A percentile compares a stretch with the other conserved stretches of the same genome.
These are phyloP conservation scores for Adrianichthys oophorus DNA, from an alignment of 2,797 vertebrate genomes.

Conservation along the genomic window DNA sequence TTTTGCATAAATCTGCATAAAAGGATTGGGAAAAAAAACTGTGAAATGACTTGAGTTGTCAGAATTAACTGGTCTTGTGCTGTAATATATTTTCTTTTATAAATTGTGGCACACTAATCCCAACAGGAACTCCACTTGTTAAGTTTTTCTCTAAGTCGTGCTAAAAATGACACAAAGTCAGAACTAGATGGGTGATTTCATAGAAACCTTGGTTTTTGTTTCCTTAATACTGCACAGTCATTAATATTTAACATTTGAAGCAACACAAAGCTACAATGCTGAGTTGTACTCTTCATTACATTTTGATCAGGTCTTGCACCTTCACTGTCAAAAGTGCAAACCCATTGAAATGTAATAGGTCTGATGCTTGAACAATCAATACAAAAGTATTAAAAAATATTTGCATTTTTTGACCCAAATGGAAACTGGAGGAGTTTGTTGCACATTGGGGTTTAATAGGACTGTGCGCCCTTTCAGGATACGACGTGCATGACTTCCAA, in stretches of 20 bases:
- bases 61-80: slow-evolving; percentile 32
- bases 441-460: slow-evolving; percentile 43
- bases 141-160: slow-evolving; percentile 14
- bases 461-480: slow-evolving; percentile 50
- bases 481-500: slow-evolving; percentile 15
- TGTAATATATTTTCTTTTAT: slow-evolving; percentile 10
- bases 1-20: slow-evolving; percentile 27
- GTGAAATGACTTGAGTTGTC: slow-evolving; percentile 43
- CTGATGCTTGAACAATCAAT: slow-evolving; percentile 70
- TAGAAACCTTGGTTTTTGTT: slow-evolving; percentile 2
- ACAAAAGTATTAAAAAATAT: slow-evolving; percentile 28
- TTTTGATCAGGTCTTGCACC: slow-evolving; percentile 54
- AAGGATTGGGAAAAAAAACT: slow-evolving; percentile 26
- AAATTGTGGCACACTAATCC: slow-evolving; percentile 18
- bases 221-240: neutral
- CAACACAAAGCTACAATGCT: neutral
- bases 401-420: slow-evolving; percentile 37
- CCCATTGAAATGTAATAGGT: slow-evolving; percentile 34
- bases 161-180: slow-evolving; percentile 6
- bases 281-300: slow-evolving; percentile 15
- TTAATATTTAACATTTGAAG: slow-evolving; percentile 3
- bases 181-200: neutral
- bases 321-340: slow-evolving; percentile 33
- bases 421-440: slow-evolving; percentile 54
- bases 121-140: slow-evolving; percentile 10